phyloP scores from a whole-genome alignment of 2,888 invertebrate genomes.

The Tetrapedia diversipes region DNA sequence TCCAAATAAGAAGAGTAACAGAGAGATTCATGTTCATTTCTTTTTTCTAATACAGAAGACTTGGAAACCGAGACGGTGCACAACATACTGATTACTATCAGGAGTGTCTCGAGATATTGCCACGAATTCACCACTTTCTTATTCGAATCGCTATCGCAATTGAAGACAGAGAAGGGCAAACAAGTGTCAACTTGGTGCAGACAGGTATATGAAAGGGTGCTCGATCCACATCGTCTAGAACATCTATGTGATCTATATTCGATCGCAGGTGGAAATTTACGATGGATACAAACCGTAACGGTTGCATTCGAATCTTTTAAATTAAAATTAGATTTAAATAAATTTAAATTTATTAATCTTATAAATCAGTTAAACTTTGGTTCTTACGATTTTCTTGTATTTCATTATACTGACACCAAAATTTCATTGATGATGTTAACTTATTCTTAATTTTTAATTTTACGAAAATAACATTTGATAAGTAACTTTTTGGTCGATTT shows the following conservation, averaged over 20 bases:
- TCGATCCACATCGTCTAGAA: conserved; percentile 82
- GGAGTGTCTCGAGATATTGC: conserved; percentile 70
- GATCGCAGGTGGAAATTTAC: conserved; percentile 51
- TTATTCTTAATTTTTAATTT: background rate
- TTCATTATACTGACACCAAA: background rate
- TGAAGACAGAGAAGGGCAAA: conserved; percentile 69
- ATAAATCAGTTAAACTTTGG: conserved; percentile 2
- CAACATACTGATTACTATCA: conserved; percentile 57
- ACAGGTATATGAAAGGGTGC: conserved; percentile 80
- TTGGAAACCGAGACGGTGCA: conserved; percentile 59
- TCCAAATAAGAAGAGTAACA: background rate
- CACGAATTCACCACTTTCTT: conserved; percentile 67
- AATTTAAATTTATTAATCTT: too few relatives aligned
- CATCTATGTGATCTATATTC: conserved; percentile 74
- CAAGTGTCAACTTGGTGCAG: conserved; percentile 79
- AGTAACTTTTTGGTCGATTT: too few relatives aligned
- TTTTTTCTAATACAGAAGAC: conserved; percentile 42
- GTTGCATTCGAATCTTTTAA: background rate
- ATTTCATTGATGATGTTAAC: background rate
- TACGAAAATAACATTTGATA: too few relatives aligned
- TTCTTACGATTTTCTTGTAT: background rate
- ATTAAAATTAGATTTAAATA: too few relatives aligned
- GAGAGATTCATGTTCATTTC: background rate
- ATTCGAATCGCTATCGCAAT: conserved; percentile 60
- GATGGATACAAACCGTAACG: background rate